Evolutionary conservation across 1,140 invertebrate species (phyloP), one percentile per base, ranked within the genome.

Genomic region (Papilio polyxenes): DNA sequence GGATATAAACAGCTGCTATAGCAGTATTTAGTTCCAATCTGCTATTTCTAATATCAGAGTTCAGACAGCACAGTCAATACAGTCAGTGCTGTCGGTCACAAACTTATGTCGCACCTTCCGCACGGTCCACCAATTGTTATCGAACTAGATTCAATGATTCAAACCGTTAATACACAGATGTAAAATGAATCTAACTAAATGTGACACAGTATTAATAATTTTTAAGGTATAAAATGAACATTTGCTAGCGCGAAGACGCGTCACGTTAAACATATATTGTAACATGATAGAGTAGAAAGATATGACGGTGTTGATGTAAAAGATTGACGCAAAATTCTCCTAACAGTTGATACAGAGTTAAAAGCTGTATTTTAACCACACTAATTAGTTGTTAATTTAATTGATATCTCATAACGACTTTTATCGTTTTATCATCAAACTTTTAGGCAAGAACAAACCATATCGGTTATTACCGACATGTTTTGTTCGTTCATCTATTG

Each of bases 91-190:
- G 56, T 31, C 20, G 23, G 48, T 20, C 74, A 23, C 10, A 48
- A 77, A 56, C 75, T 77, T 77, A 53, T 49, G 48, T 77, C 49
- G 31, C 75, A 77, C 75, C 75, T 77, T 20, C 48, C 20, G 17
- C 74, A 51, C 15, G 49, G 20, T 77, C 31, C 75, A 6, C 0
- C 75, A 51, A 77, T 77, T 77, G 75, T 77, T 77, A 77, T 77
- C 75, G n/a, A 77, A 77, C 20, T 77, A 37, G 49, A 77, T 77
- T 77, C 75, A 72, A 72, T 72, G 65, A 72, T 72, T 72, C 31
- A 77, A 77, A 49, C 49, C 11, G 44, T 77, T 56, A 23, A 51
- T 49, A 77, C 75, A 51, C 20, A 49, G 49, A 51, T 77, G 6
- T 77, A 77, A 77, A 77, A 11, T 10, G 23, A 53, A 53, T 53